Conservation (phyloP, 2,888 invertebrate species). For the Tenodera sinensis region DNA sequence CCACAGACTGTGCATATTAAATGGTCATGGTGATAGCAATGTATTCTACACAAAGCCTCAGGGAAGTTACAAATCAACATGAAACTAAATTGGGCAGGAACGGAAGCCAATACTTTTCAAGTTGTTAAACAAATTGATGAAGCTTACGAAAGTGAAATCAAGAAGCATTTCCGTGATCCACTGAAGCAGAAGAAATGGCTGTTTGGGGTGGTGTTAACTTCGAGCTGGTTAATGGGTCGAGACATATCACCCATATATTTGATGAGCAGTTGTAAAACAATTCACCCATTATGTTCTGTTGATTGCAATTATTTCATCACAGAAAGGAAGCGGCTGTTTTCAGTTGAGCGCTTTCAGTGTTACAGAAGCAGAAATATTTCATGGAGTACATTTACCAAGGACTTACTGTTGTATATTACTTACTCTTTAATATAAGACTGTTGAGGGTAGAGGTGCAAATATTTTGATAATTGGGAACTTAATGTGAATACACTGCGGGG, state of each 20-base stretch:
- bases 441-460: too few relatives aligned
- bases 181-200: neutral
- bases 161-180: neutral
- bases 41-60: too few relatives aligned
- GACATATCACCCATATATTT: neutral
- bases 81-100: neutral
- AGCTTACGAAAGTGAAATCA: neutral
- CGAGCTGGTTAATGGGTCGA: neutral
- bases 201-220: neutral
- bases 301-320: neutral
- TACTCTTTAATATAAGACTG: too few relatives aligned
- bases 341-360: neutral
- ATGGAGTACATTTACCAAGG: too few relatives aligned
- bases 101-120: neutral
- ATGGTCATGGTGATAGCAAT: too few relatives aligned
- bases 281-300: neutral
- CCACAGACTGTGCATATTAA: too few relatives aligned
- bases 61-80: neutral
- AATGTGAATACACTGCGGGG: too few relatives aligned
- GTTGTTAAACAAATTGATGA: neutral
- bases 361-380: too few relatives aligned
- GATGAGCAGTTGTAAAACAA: neutral
- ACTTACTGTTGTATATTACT: too few relatives aligned
- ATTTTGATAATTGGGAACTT: too few relatives aligned
- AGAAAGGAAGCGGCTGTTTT: neutral